Evolutionary conservation across 1,140 invertebrate species (phyloP).

Genomic region (Sinonovacula constricta): DNA sequence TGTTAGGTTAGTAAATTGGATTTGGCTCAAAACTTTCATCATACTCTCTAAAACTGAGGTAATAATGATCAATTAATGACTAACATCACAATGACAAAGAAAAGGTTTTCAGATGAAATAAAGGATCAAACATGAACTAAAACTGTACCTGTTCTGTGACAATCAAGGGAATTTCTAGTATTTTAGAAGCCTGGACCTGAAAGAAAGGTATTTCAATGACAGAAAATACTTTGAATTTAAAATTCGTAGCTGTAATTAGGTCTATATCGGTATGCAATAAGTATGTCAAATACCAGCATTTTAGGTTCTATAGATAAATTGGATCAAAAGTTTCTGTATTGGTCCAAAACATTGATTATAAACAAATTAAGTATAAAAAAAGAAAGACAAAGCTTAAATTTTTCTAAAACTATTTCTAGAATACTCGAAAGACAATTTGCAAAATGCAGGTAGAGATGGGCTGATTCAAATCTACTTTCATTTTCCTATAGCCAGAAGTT

Average conservation of each 20-base stretch:
- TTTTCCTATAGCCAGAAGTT: too few species aligned
- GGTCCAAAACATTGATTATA: not conserved
- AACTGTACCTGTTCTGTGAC: conserved; percentile 85
- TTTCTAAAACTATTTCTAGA: too few species aligned
- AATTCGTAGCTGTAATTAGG: not conserved
- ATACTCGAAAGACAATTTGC: too few species aligned
- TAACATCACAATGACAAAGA: not conserved
- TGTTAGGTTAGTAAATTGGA: not conserved
- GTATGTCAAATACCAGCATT: not conserved
- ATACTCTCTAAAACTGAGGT: not conserved
- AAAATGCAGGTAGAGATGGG: too few species aligned
- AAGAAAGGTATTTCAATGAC: conserved; percentile 31
- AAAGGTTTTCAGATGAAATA: not conserved
- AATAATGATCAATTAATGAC: not conserved
- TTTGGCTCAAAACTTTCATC: not conserved
- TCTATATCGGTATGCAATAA: conserved; percentile 1
- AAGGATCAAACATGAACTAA: not conserved
- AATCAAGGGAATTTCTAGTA: conserved; percentile 88
- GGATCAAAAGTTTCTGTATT: not conserved
- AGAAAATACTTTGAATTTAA: not conserved
- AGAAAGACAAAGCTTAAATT: not conserved
- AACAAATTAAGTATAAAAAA: not conserved
- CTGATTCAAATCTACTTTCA: too few species aligned
- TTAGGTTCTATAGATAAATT: not conserved
- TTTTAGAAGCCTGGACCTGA: conserved; percentile 82